These are phyloP conservation scores for Troides helena DNA, from an alignment of 2,888 invertebrate species.

Conservation along the genomic window DNA sequence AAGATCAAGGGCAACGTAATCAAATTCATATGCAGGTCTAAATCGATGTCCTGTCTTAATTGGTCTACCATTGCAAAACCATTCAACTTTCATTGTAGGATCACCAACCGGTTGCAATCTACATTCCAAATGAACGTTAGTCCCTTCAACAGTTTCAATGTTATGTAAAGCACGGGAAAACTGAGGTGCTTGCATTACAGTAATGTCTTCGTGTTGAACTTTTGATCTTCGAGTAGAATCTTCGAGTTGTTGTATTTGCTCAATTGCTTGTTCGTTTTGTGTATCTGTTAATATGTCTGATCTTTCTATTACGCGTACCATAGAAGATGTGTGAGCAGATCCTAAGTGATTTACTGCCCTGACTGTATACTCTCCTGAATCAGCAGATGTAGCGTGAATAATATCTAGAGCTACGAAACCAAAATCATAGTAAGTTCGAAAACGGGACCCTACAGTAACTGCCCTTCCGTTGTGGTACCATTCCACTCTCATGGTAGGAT, in stretches of 20 bases:
- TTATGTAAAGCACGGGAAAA: constrained; percentile 93
- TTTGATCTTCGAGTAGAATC: constrained; percentile 86
- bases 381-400: constrained; percentile 94
- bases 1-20: constrained; percentile 97
- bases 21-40: constrained; percentile 97
- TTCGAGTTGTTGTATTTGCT: constrained; percentile 95
- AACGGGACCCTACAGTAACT: constrained; percentile 93
- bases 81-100: constrained; percentile 95
- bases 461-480: constrained; percentile 97
- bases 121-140: constrained; percentile 95
- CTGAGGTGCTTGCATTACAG: constrained; percentile 91
- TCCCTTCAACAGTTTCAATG: constrained; percentile 93
- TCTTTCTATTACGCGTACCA: constrained; percentile 90
- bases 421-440: constrained; percentile 97
- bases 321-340: constrained; percentile 93
- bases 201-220: constrained; percentile 89
- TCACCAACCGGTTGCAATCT: constrained; percentile 94
- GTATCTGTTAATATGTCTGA: constrained; percentile 93
- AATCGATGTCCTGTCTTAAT: constrained; percentile 96
- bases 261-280: constrained; percentile 94
- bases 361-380: constrained; percentile 97
- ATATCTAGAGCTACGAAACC: constrained; percentile 98
- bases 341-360: constrained; percentile 96
- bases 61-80: constrained; percentile 97
- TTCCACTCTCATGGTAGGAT: constrained; percentile 96